A percentile compares a stretch with the other conserved stretches of the same genome.
These are phyloP conservation scores for Tanytarsus gracilentus DNA, from an alignment of 2,888 invertebrate genomes.

Conservation along the genomic window DNA sequence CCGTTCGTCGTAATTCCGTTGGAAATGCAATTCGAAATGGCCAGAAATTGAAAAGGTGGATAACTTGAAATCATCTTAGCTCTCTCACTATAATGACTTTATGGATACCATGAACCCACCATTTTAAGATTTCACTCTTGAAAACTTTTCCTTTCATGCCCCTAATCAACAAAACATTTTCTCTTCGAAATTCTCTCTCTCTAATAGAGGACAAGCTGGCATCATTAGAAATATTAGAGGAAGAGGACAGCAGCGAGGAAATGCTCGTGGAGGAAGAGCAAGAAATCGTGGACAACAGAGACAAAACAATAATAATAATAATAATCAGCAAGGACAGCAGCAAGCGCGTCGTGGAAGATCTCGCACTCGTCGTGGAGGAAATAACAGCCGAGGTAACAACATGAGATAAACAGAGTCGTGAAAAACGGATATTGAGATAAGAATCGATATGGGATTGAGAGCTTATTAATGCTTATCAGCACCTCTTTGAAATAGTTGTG, in stretches of 20 bases:
- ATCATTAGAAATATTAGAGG: no score
- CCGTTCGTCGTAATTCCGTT: not conserved
- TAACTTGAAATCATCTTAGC: no score
- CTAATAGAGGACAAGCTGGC: not conserved
- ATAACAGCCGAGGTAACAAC: no score
- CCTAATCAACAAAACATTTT: not conserved
- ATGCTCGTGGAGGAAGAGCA: conserved; percentile 17
- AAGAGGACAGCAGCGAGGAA: not conserved
- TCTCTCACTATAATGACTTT: no score
- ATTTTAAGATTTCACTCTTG: no score
- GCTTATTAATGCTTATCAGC: no score
- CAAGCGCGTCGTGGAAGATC: conserved; percentile 15
- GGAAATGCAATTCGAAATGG: not conserved
- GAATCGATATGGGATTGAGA: no score
- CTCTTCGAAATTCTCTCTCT: conserved; percentile 10
- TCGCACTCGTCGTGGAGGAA: conserved; percentile 20
- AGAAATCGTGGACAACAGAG: not conserved
- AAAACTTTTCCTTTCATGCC: no score
- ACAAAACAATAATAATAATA: not conserved
- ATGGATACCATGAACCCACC: no score
- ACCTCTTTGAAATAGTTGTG: no score
- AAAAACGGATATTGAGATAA: no score
- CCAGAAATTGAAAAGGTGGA: conserved; percentile 20
- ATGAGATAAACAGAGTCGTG: no score
- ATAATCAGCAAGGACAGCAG: not conserved